Base-by-base conservation (phyloP, 2,888 invertebrate species). In the Bibio marci region DNA sequence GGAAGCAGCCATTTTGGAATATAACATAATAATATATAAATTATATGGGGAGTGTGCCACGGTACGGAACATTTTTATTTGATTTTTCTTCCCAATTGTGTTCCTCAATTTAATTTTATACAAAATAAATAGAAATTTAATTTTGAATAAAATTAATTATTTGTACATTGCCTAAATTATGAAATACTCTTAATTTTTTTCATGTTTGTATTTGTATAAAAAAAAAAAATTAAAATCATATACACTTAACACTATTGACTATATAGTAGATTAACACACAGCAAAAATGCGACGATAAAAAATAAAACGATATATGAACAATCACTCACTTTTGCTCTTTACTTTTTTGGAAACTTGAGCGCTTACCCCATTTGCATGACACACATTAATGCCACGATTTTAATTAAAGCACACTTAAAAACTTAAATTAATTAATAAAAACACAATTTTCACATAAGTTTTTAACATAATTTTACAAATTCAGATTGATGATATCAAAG, bases 321-420 rank as follows among this genome's bases (percentile, higher is more conserved):
- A 22, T 22, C 22, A 22, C 22, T n/a, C n/a, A 22, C 4, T 22
- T 22, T 22, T 22, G 4, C 8, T 22, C 8, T 30, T 28, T 11
- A n/a, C 25, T 26, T 19, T 22, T 35, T 13, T 11, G 28, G 33
- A 22, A 22, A 22, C 22, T 22, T 26, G 27, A 38, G 38, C 71
- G 67, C 68, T 68, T 73, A 74, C 73, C 74, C 73, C 73, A 73
- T 73, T 73, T 73, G 72, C 71, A 72, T 46, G 44, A 44, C 44
- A 73, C 73, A 73, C 71, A 73, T 73, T 71, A 45, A 64, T 64
- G 64, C 67, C 69, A 67, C 61, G 62, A 67, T 68, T 51, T 50
- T 47, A 45, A 48, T 47, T 37, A 48, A 47, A 47, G 64, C 64
- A 65, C 67, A 65, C 66, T 62, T 59, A 61, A 64, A 65, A 66